phyloP scores from a whole-genome alignment of 1,140 invertebrate genomes.

The Cecropterus lyciades region DNA sequence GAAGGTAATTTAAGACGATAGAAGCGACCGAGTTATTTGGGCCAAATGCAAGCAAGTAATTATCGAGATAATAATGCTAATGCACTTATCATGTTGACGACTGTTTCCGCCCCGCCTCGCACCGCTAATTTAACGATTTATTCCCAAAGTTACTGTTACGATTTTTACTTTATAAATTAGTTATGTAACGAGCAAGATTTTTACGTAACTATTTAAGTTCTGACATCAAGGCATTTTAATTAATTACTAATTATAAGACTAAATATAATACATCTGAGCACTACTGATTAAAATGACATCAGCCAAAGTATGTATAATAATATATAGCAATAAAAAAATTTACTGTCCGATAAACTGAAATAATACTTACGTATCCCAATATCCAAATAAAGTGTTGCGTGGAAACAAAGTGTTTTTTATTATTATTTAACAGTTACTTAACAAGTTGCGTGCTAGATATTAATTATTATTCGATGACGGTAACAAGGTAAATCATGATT shows the following conservation, averaged over 20 bases:
- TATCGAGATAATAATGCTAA: conserved; percentile 83
- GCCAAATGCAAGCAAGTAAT: conserved; percentile 82
- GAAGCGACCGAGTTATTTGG: conserved; percentile 73
- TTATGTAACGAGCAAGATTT: not conserved
- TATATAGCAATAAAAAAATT: too few relatives aligned
- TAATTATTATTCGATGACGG: conserved; percentile 42
- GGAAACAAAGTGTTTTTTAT: conserved; percentile 56
- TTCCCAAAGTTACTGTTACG: conserved; percentile 36
- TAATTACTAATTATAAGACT: too few relatives aligned
- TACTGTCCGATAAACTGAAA: too few relatives aligned
- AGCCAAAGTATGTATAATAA: too few relatives aligned
- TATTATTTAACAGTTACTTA: conserved; percentile 57
- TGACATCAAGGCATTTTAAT: too few relatives aligned
- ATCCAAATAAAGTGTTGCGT: conserved; percentile 47
- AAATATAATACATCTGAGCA: too few relatives aligned
- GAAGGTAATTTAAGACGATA: conserved; percentile 70
- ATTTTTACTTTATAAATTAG: conserved; percentile 21
- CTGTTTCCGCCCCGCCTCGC: conserved; percentile 68
- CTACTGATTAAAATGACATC: too few relatives aligned
- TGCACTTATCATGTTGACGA: conserved; percentile 82
- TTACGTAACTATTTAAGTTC: too few relatives aligned
- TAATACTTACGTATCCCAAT: conserved; percentile 50
- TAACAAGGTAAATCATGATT: conserved; percentile 24
- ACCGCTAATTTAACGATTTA: conserved; percentile 60
- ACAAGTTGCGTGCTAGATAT: conserved; percentile 52